Conservation (phyloP, 2,113 vertebrate genomes). For the Sander lucioperca region DNA sequence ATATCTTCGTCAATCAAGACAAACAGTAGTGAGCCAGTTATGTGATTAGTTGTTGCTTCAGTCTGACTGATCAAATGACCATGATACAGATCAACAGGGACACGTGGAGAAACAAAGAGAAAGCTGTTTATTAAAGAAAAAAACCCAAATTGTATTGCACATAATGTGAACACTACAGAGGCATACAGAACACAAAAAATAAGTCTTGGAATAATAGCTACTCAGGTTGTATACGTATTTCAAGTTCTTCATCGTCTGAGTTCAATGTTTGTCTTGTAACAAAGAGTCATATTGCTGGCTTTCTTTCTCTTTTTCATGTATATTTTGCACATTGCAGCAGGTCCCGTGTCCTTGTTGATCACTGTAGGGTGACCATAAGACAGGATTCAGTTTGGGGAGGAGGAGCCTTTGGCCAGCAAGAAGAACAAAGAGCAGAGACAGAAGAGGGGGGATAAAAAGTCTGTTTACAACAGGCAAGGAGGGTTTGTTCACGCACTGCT, state of each 20-base stretch:
- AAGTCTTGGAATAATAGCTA: not conserved
- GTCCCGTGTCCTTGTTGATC: slow-evolving; percentile 40
- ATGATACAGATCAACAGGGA: not conserved
- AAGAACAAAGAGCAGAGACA: slow-evolving; percentile 25
- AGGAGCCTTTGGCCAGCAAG: slow-evolving; percentile 32
- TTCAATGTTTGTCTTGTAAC: not conserved
- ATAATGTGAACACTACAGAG: not conserved
- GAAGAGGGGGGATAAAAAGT: slow-evolving; percentile 10
- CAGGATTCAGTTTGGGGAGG: slow-evolving; percentile 24
- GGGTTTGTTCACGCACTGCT: slow-evolving; percentile 36
- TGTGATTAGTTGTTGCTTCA: not conserved
- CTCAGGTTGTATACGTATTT: not conserved
- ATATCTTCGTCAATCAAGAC: not conserved
- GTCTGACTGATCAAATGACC: not conserved
- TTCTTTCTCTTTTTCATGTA: not conserved
- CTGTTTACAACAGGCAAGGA: slow-evolving; percentile 35
- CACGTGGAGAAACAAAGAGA: not conserved
- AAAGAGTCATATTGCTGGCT: not conserved
- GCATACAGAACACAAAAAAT: not conserved
- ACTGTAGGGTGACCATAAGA: slow-evolving; percentile 47
- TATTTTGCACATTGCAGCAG: slow-evolving; percentile 3
- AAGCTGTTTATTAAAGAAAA: not conserved
- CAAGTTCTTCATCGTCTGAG: not conserved
- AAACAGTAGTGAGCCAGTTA: not conserved
- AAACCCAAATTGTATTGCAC: not conserved